phyloP scores from a whole-genome alignment of 2,113 vertebrate species.

The Urocynchramus pylzowi region DNA sequence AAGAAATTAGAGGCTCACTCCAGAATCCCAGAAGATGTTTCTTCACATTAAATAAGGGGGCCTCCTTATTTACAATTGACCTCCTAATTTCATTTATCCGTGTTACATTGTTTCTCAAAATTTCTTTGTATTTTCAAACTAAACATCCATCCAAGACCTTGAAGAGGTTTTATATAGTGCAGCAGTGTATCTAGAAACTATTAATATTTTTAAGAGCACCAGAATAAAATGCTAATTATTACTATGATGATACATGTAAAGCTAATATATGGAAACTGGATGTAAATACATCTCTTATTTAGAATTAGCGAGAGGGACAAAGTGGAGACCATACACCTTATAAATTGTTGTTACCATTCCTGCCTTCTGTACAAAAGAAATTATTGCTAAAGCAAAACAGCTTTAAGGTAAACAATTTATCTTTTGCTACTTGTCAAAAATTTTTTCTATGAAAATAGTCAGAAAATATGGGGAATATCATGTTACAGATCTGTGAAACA shows the following conservation, averaged over 20 bases:
- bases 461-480: background rate
- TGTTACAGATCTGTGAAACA: background rate
- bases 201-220: background rate
- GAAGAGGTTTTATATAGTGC: background rate
- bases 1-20: background rate
- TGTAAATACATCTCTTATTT: background rate
- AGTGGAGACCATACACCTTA: background rate
- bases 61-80: background rate
- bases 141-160: background rate
- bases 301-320: background rate
- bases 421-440: background rate
- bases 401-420: background rate
- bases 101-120: background rate
- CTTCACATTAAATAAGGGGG: background rate
- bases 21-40: background rate
- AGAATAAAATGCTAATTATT: background rate
- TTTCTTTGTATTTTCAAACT: background rate
- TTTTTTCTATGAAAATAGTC: background rate
- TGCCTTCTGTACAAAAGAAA: background rate
- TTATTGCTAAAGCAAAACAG: background rate
- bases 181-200: background rate
- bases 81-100: background rate
- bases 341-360: background rate
- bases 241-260: background rate
- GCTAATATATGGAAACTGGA: background rate